These are phyloP conservation scores for Myotis yumanensis DNA, from an alignment of 2,113 vertebrate genomes.

Conservation along the genomic window DNA sequence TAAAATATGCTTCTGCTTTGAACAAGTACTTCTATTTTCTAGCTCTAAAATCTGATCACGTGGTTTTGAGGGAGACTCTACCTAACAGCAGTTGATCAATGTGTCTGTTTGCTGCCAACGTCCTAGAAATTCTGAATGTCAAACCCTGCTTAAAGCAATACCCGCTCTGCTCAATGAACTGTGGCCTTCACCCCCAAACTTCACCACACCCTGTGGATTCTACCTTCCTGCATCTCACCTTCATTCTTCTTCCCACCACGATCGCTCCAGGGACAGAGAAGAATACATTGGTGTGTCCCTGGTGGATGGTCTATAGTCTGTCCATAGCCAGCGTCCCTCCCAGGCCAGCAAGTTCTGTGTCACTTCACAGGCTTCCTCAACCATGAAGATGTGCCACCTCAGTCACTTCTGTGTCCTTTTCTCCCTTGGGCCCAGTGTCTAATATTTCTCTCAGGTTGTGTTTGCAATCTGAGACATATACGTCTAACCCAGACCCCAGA, in stretches of 20 bases:
- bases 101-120: neutral
- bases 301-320: accelerated
- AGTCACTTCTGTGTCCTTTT: neutral
- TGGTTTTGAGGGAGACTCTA: slow-evolving; percentile 46
- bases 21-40: neutral
- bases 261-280: no score
- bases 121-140: neutral
- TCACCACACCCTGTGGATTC: accelerated
- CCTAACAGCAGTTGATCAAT: neutral
- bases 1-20: neutral
- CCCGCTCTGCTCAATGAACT: no score
- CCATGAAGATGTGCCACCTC: neutral
- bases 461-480: neutral
- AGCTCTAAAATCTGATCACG: neutral
- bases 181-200: accelerated
- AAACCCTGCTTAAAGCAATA: accelerated
- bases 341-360: neutral
- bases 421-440: neutral
- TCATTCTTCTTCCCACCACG: accelerated
- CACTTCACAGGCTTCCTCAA: neutral
- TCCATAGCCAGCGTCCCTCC: neutral
- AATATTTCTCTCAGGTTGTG: neutral
- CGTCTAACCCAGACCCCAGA: neutral
- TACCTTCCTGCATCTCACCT: neutral
- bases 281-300: accelerated